phyloP scores from a whole-genome alignment of 2,797 vertebrate genomes.

The Cercopithecus petaurista region DNA sequence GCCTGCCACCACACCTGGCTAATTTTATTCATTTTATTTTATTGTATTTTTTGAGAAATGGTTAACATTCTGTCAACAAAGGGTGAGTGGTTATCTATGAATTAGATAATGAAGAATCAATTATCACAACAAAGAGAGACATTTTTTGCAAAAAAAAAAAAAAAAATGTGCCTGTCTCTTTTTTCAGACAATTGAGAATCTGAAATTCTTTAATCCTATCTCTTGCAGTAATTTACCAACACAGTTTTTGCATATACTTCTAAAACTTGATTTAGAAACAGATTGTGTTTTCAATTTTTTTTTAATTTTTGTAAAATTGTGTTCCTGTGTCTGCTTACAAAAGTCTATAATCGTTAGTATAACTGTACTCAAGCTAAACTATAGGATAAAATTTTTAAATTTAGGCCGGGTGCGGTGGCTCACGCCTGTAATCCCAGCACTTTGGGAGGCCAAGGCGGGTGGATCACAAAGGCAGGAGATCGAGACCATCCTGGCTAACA shows the following conservation, averaged over 20 bases:
- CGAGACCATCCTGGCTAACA: no score
- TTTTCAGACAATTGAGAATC: background rate
- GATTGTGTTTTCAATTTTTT: background rate
- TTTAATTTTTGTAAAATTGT: background rate
- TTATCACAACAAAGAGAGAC: background rate
- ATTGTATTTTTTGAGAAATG: background rate
- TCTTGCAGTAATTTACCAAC: background rate
- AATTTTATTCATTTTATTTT: no score
- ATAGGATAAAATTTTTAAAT: background rate
- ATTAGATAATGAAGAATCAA: background rate
- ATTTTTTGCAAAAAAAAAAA: background rate
- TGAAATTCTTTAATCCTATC: background rate
- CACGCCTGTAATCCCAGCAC: no score
- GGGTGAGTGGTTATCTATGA: background rate
- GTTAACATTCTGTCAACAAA: background rate
- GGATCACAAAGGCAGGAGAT: no score
- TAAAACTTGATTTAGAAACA: background rate
- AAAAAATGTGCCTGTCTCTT: background rate
- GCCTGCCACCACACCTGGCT: no score
- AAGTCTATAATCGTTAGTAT: background rate
- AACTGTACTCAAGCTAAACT: background rate
- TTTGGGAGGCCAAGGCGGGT: no score
- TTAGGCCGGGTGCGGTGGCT: background rate
- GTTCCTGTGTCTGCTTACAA: background rate
- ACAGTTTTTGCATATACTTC: background rate